Percentiles rank a stretch among this genome's conserved stretches.
Evolutionary conservation across 2,888 invertebrate genomes (phyloP).

Genomic region (Stenurella melanura): DNA sequence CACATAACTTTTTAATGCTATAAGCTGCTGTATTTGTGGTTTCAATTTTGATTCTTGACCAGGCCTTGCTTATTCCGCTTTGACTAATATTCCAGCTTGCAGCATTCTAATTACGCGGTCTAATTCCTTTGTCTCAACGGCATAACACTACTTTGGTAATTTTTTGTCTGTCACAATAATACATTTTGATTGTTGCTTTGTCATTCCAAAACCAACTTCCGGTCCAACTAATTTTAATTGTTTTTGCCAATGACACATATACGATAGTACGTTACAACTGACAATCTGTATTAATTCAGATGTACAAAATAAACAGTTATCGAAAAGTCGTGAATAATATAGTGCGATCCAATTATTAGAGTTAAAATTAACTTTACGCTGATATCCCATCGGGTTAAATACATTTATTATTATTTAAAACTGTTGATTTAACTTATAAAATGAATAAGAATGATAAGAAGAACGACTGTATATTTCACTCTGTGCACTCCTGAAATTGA

Average conservation of each 20-base stretch:
- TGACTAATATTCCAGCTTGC: background rate
- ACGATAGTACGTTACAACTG: background rate
- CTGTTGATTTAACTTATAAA: no score
- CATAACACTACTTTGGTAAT: background rate
- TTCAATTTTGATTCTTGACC: background rate
- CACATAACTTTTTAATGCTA: no score
- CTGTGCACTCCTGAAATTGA: no score
- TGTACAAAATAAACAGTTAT: no score
- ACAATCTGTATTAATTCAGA: background rate
- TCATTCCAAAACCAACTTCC: background rate
- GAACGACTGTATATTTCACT: no score
- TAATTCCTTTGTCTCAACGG: background rate
- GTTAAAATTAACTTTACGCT: no score
- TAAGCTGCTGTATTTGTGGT: background rate
- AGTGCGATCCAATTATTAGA: no score
- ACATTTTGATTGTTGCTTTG: background rate
- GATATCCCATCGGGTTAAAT: no score
- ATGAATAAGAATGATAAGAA: no score
- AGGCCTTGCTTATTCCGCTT: background rate
- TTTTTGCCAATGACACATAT: background rate
- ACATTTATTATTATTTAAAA: no score
- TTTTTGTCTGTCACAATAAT: background rate
- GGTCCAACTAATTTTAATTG: background rate
- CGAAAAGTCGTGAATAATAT: no score
- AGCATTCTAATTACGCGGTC: constrained; percentile 2